Conservation (phyloP, 2,888 invertebrate genomes). For the Cephus spinipes region DNA sequence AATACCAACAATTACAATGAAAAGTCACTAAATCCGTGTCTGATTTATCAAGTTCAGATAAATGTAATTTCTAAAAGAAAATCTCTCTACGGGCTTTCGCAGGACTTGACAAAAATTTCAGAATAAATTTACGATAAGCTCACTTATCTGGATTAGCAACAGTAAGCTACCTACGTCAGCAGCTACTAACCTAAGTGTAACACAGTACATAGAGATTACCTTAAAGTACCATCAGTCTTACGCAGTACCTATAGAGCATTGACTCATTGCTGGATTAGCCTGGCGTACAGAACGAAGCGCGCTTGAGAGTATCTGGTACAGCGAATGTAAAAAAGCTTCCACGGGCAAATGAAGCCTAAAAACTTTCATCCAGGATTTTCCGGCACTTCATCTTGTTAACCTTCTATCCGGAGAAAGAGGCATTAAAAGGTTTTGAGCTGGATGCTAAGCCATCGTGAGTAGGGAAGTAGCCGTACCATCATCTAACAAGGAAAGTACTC, state of each 20-base stretch:
- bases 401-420: conserved; percentile 11
- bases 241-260: not conserved
- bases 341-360: conserved; percentile 12
- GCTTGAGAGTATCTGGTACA: not conserved
- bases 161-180: not conserved
- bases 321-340: not conserved
- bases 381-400: conserved; percentile 7
- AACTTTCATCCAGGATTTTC: conserved; percentile 8
- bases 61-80: not conserved
- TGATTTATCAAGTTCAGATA: not conserved
- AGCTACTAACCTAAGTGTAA: not conserved
- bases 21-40: too few species aligned
- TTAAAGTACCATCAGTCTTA: not conserved
- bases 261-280: not conserved
- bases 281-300: not conserved
- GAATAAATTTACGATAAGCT: not conserved
- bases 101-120: not conserved
- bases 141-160: not conserved
- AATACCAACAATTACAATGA: not conserved
- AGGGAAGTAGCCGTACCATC: not conserved
- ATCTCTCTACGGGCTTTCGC: not conserved
- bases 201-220: not conserved
- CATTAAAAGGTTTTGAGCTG: not conserved
- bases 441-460: not conserved
- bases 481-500: not conserved